These are phyloP conservation scores for Brachypteracias leptosomus DNA, from an alignment of 2,113 vertebrate species.

Conservation along the genomic window DNA sequence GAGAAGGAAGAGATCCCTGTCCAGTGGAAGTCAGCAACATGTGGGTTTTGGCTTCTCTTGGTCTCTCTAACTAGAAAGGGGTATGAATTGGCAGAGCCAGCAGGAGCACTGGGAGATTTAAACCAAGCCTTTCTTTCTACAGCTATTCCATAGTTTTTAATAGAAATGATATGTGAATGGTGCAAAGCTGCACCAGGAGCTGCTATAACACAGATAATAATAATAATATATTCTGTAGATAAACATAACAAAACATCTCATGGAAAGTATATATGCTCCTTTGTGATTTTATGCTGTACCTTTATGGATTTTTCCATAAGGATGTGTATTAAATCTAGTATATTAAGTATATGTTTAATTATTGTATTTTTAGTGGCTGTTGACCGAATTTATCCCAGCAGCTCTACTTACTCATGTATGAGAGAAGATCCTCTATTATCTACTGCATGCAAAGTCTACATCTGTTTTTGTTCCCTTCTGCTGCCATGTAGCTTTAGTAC, in stretches of 20 bases:
- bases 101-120: neutral
- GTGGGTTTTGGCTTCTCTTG: neutral
- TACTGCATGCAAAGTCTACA: neutral
- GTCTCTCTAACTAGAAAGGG: neutral
- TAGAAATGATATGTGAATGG: neutral
- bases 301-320: neutral
- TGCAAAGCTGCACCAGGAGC: neutral
- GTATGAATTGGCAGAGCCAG: neutral
- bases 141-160: neutral
- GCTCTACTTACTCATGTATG: neutral
- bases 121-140: neutral
- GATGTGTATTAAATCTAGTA: constrained; percentile 37
- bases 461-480: constrained; percentile 62
- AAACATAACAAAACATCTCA: neutral
- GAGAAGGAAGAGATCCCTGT: neutral
- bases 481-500: constrained; percentile 51
- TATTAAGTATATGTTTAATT: constrained; percentile 55
- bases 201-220: neutral
- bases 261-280: neutral
- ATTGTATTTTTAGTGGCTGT: constrained; percentile 22
- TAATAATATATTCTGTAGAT: neutral
- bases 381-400: constrained; percentile 31
- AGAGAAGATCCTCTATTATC: neutral
- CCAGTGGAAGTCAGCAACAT: neutral
- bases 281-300: neutral